These are phyloP conservation scores for Chaenocephalus aceratus DNA, from an alignment of 2,113 vertebrate genomes.

Conservation along the genomic window DNA sequence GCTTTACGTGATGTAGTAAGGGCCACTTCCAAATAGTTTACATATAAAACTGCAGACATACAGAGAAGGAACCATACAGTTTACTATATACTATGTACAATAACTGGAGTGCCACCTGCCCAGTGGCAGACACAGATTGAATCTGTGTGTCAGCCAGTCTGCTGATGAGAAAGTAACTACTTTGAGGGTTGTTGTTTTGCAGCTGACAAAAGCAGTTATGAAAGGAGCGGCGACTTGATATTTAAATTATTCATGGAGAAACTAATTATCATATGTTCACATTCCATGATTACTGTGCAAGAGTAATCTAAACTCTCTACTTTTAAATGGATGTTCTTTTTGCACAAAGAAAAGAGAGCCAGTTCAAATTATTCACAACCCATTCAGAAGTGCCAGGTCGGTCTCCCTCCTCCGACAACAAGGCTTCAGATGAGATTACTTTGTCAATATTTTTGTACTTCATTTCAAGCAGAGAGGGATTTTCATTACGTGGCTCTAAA, in stretches of 20 bases:
- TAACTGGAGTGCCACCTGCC: not conserved
- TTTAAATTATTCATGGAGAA: not conserved
- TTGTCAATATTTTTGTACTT: slow-evolving; percentile 66
- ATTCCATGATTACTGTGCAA: not conserved
- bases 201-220: not conserved
- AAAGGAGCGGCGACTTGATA: slow-evolving; percentile 2
- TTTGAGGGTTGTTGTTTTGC: not conserved
- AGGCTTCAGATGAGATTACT: slow-evolving; percentile 46
- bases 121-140: not conserved
- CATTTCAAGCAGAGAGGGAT: slow-evolving; percentile 50
- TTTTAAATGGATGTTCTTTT: slow-evolving; percentile 21
- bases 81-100: no score
- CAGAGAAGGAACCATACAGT: no score
- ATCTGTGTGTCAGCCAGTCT: not conserved
- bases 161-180: not conserved
- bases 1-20: no score
- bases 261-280: slow-evolving; percentile 17
- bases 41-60: not conserved
- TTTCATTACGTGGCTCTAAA: slow-evolving; percentile 49
- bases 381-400: slow-evolving; percentile 17
- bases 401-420: slow-evolving; percentile 31
- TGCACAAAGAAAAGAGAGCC: not conserved
- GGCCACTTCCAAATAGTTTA: not conserved
- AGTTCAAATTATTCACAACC: slow-evolving; percentile 33
- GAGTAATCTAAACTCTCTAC: not conserved